These are phyloP conservation scores for Typhlichthys subterraneus DNA, from an alignment of 2,797 vertebrate species.

Conservation along the genomic window DNA sequence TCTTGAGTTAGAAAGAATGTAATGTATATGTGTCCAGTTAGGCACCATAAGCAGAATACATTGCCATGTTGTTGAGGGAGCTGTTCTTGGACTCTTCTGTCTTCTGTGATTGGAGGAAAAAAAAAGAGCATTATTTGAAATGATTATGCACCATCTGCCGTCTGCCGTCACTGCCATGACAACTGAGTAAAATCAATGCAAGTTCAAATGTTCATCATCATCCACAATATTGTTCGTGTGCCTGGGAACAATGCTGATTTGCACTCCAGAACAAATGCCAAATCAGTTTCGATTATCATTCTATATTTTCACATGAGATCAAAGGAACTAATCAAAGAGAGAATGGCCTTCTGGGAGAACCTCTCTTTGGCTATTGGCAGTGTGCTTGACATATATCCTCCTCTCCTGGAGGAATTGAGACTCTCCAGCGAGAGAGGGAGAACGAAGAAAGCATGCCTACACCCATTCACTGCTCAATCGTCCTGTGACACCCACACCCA, in stretches of 20 bases:
- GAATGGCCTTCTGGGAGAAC: background rate
- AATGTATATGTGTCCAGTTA: conserved; percentile 54
- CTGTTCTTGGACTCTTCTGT: background rate
- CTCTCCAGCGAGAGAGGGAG: background rate
- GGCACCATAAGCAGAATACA: conserved; percentile 53
- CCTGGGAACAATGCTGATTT: conserved; percentile 8
- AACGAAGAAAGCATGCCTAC: conserved; percentile 6
- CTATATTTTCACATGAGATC: background rate
- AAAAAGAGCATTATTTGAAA: background rate
- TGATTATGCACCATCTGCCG: background rate
- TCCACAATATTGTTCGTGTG: background rate
- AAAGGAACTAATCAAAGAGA: background rate
- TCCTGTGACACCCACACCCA: conserved; percentile 33
- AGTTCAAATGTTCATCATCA: background rate
- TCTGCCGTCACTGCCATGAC: background rate
- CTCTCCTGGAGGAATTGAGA: too few species aligned
- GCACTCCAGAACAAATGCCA: conserved; percentile 1
- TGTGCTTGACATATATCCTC: background rate
- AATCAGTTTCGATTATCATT: conserved; percentile 1
- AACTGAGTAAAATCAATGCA: background rate
- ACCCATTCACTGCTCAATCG: conserved; percentile 5
- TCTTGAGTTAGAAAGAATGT: conserved; percentile 63
- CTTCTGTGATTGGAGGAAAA: background rate
- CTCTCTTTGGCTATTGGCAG: background rate
- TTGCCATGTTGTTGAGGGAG: conserved; percentile 21